phyloP scores from a whole-genome alignment of 2,113 vertebrate genomes.

The Ciconia stormi region DNA sequence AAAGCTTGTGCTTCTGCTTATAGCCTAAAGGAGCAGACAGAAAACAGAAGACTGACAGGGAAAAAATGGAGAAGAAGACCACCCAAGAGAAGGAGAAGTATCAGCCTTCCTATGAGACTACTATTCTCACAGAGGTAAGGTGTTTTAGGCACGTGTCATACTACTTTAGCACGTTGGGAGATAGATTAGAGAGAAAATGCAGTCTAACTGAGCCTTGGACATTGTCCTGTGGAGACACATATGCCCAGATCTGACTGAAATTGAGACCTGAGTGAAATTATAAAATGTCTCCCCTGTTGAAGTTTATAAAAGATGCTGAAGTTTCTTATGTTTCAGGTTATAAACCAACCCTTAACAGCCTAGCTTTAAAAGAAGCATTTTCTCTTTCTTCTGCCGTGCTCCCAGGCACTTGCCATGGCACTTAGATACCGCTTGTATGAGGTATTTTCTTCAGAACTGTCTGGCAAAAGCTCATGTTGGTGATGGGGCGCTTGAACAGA shows the following conservation, averaged over 20 bases:
- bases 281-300: not conserved
- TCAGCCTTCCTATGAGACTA: conserved; percentile 88
- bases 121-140: conserved; percentile 89
- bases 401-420: not conserved
- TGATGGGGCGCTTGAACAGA: not conserved
- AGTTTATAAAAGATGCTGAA: not conserved
- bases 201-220: not conserved
- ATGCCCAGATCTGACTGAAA: not conserved
- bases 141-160: not conserved
- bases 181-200: not conserved
- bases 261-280: not conserved
- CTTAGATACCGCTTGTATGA: not conserved
- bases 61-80: conserved; percentile 91
- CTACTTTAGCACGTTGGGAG: not conserved
- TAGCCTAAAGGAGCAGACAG: conserved; percentile 96
- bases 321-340: not conserved
- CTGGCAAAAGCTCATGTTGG: not conserved
- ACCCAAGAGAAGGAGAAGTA: conserved; percentile 92
- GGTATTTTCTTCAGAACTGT: not conserved
- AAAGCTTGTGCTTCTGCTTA: conserved; percentile 58
- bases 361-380: not conserved
- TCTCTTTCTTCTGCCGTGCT: not conserved
- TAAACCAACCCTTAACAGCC: not conserved
- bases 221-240: not conserved
- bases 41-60: conserved; percentile 94